Percentiles rank a stretch among this genome's conserved stretches.
Evolutionary conservation across 2,797 vertebrate species (phyloP).

Genomic region (Lepidocolaptes lacrymiger): DNA sequence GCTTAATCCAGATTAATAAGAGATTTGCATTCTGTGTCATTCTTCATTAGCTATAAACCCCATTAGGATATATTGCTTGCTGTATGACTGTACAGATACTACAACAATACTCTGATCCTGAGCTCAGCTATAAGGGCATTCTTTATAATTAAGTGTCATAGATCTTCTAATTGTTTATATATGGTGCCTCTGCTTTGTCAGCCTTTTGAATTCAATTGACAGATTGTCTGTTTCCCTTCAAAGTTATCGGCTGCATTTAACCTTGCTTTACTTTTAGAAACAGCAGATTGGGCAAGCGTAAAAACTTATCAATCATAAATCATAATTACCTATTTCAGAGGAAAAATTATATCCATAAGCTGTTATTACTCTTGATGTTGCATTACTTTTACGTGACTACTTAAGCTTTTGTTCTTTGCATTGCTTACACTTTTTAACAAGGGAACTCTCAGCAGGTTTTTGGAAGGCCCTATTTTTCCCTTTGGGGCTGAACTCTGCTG

Average conservation of each 20-base stretch:
- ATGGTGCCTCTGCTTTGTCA: not conserved
- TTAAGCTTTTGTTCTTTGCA: not conserved
- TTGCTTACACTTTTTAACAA: not conserved
- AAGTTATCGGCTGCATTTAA: not conserved
- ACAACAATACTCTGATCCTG: not conserved
- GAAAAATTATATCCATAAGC: not conserved
- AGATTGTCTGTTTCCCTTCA: not conserved
- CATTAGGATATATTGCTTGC: not conserved
- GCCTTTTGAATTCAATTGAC: not conserved
- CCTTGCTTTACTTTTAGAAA: not conserved
- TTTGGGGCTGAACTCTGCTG: not conserved
- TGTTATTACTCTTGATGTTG: not conserved
- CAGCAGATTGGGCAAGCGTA: not conserved
- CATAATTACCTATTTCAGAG: not conserved
- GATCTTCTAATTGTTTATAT: not conserved
- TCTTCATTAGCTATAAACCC: constrained; percentile 43
- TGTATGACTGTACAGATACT: not conserved
- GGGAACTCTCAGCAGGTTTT: not conserved
- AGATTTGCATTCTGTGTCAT: constrained; percentile 59
- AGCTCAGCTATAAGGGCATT: not conserved
- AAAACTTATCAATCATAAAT: not conserved
- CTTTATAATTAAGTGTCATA: not conserved
- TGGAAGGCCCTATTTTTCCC: not conserved
- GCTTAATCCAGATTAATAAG: constrained; percentile 59
- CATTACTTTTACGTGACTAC: not conserved